phyloP scores from a whole-genome alignment of 2,797 vertebrate species.

The Cryptoblepharus egeriae region DNA sequence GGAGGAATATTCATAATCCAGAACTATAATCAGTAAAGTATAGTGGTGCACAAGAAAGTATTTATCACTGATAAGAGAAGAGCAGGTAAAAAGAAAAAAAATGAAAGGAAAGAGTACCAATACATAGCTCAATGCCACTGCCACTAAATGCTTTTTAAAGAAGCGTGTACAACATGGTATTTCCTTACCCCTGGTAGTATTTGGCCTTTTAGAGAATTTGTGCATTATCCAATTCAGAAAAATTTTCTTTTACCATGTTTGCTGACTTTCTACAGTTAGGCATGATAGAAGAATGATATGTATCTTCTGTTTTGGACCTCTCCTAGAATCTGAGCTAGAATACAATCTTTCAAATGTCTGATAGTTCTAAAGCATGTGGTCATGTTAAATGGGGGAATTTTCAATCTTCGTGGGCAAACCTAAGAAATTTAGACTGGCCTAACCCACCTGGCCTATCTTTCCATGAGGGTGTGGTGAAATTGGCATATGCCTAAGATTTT shows the following conservation, averaged over 20 bases:
- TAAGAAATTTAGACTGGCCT: too few species aligned
- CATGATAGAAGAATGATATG: neutral
- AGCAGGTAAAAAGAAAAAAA: neutral
- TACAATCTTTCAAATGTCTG: conserved; percentile 52
- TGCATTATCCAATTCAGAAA: neutral
- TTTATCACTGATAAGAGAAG: neutral
- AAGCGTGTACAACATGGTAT: too few species aligned
- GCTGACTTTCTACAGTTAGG: neutral
- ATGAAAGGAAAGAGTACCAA: neutral
- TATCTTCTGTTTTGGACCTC: conserved; percentile 17
- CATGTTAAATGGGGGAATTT: conserved; percentile 45
- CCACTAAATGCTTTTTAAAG: neutral
- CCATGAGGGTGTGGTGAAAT: too few species aligned
- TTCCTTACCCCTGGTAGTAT: neutral
- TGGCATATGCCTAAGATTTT: too few species aligned
- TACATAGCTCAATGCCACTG: too few species aligned
- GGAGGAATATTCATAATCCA: neutral
- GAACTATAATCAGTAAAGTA: neutral
- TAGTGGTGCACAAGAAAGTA: neutral
- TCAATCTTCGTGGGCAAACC: too few species aligned
- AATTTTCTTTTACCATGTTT: conserved; percentile 40
- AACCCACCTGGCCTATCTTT: too few species aligned
- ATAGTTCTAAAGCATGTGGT: conserved; percentile 51
- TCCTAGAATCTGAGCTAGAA: conserved; percentile 57
- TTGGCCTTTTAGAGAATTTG: neutral